Percentiles rank a stretch among this genome's conserved stretches.
Evolutionary conservation across 2,113 vertebrate genomes (phyloP).

Genomic region (Polyodon spathula): DNA sequence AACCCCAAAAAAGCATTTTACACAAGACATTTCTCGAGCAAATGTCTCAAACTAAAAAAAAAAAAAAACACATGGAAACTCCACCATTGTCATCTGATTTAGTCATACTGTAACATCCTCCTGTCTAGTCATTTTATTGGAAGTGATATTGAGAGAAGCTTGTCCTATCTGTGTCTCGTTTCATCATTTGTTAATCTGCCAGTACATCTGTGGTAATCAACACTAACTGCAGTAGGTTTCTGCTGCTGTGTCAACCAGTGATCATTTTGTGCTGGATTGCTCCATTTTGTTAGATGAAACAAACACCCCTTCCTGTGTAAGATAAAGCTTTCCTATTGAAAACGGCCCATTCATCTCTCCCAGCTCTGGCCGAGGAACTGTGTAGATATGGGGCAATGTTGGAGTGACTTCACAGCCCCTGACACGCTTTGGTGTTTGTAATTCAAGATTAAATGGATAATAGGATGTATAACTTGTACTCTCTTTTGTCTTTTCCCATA

Average conservation of each 20-base stretch:
- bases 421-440: constrained; percentile 17
- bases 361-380: too few species aligned
- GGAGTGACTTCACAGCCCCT: background rate
- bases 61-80: too few species aligned
- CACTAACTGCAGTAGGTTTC: background rate
- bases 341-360: background rate
- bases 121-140: background rate
- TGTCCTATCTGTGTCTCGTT: background rate
- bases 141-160: background rate
- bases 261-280: background rate
- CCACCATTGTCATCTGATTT: background rate
- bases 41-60: too few species aligned
- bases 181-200: background rate
- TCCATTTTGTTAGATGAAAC: background rate
- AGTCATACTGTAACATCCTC: background rate
- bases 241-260: background rate
- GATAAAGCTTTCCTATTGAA: background rate
- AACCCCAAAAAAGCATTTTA: too few species aligned
- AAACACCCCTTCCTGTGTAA: background rate
- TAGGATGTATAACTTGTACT: constrained; percentile 34
- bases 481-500: constrained; percentile 39
- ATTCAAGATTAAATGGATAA: constrained; percentile 34
- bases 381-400: too few species aligned
- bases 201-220: background rate
- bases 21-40: too few species aligned